A percentile compares a stretch with the other conserved stretches of the same genome.
These are phyloP conservation scores for Toxonevra muliebris DNA, from an alignment of 2,888 invertebrate genomes.

Conservation along the genomic window DNA sequence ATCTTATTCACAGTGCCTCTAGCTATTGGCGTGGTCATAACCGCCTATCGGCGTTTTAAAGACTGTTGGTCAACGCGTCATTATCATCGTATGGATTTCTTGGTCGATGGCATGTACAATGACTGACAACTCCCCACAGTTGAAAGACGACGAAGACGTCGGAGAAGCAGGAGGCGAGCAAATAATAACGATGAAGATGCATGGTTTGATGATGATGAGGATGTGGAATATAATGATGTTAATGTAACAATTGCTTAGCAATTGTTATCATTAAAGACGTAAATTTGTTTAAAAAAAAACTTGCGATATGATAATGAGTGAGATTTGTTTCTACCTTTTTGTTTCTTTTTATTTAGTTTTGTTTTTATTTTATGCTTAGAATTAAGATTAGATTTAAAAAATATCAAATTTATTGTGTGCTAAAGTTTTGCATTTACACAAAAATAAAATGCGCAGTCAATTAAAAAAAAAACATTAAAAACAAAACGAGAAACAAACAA, in stretches of 20 bases:
- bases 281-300: too few relatives aligned
- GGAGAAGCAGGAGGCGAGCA: neutral
- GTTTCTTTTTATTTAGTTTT: too few relatives aligned
- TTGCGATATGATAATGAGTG: conserved; percentile 10
- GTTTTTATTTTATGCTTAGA: neutral
- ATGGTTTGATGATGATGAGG: conserved; percentile 23
- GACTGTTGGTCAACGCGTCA: conserved; percentile 88
- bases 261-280: conserved; percentile 6
- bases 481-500: too few relatives aligned
- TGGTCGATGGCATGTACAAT: conserved; percentile 90
- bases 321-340: conserved; percentile 12
- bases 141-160: conserved; percentile 5
- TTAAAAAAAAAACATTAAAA: too few relatives aligned
- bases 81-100: conserved; percentile 87
- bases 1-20: conserved; percentile 77
- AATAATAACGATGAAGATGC: conserved; percentile 15
- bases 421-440: too few relatives aligned
- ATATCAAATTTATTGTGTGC: neutral
- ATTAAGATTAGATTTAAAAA: neutral
- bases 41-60: conserved; percentile 75
- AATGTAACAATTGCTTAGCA: conserved; percentile 38
- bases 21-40: conserved; percentile 72
- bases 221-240: conserved; percentile 16
- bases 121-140: conserved; percentile 67
- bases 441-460: neutral